Base-by-base conservation (phyloP, 2,797 vertebrate species). In the Paratrypauchen microcephalus region DNA sequence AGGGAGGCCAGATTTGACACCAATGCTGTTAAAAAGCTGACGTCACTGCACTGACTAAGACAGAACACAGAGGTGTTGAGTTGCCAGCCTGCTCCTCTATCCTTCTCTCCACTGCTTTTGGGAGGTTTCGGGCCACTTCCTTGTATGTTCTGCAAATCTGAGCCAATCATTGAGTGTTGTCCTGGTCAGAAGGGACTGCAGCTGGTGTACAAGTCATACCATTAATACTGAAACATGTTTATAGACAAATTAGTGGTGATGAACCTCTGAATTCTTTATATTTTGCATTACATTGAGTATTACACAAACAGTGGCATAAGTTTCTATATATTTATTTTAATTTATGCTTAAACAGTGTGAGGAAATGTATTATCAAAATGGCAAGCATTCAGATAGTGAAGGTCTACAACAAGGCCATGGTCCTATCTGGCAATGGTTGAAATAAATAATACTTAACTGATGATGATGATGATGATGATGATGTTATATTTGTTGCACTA, bases 1-100 rank as follows among this genome's bases (percentile, higher is more conserved):
- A 90, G 89, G 89, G 83, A 88, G 76, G 86, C 88, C 89, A 90
- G 89, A 90, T 91, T 90, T 90, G 87, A 91, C 90, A 91, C 89
- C 88, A 89, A 66, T 82, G 86, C 83, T 89, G 90, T 87, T 88
- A 91, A 86, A 87, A 88, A 86, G 83, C 87, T 91, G 87, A 90
- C 88, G 89, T 91, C 89, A 90, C 87, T 76, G 66, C 78, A 80
- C 87, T 91, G 90, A 91, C 80, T 91, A 87, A 90, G 85, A 86
- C 83, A 79, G 81, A 84, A 87, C 72, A 84, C 67, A 87, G 88
- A 90, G 87, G 86, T 89, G 89, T 90, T 88, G 89, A 84, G 88
- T 87, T 77, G 78, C 80, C 78, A 76, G 72, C 83, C 80, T 85
- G 45, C 81, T 83, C 77, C 58, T 75, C 81, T 82, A 66, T 83